Evolutionary conservation across 2,888 invertebrate genomes (phyloP), one percentile per base, ranked within the genome.

Genomic region (Meteorus cinctellus): DNA sequence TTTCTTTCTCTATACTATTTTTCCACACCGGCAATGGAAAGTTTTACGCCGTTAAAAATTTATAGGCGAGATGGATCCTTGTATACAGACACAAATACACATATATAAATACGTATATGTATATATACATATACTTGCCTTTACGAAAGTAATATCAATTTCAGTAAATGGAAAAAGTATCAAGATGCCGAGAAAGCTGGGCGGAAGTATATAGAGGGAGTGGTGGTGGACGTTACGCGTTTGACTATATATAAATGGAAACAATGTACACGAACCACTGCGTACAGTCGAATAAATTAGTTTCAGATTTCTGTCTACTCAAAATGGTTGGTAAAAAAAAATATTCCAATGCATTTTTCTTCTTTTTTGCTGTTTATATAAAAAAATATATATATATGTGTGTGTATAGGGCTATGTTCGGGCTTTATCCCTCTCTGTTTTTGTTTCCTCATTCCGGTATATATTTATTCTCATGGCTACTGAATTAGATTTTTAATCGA

Each of bases 401-500:
- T 48, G n/a, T 41, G 6, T 14, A 27, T 67, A 27, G 59, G 48
- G 29, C 59, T 68, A 34, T 27, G 69, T 59, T 29, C 41, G n/a
- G 12, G 34, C 60, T 12, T 51, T 36, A 19, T 41, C 16, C 48
- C 19, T 36, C 27, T 51, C 10, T 14, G 12, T 60, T 27, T 74
- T 72, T 72, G 12, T 27, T 51, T 19, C n/a, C 16, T n/a, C 60
- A 48, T 36, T n/a, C 63, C 71, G 55, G 51, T 55, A 62, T 70
- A 41, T 69, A 70, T 48, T 31, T 70, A 14, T 48, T 67, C 71
- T 72, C 68, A 67, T 74, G 73, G 77, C 74, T 59, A 73, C 75
- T 82, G 82, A 87, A 88, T 89, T 87, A 88, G 87, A 88, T 89
- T 89, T 88, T 89, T 89, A 89, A 89, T 89, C 89, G 88, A 86